Evolutionary conservation across 2,888 invertebrate genomes (phyloP), one percentile per base, ranked within the genome.

Genomic region (Eurytoma californica): DNA sequence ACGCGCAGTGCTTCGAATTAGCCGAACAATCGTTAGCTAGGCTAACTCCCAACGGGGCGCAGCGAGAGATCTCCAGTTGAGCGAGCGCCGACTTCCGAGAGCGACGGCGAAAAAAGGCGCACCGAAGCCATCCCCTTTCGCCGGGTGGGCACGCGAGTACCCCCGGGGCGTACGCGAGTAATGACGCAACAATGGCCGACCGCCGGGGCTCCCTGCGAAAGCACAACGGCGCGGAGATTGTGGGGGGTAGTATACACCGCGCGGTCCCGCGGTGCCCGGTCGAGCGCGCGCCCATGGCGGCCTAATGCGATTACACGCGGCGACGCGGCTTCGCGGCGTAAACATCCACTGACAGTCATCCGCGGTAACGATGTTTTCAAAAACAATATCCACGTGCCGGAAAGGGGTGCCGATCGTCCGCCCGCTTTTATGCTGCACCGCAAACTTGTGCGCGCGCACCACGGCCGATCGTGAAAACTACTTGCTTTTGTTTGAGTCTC

Each of bases 301-400:
- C 83, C 84, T 88, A 87, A 88, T 86, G 86, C 86, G 87, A 88
- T 88, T 88, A 88, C 87, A 85, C 84, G 83, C 84, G 82, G 80
- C 81, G 81, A 83, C 83, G 80, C 82, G 77, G 76, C 81, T 68
- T 74, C 68, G 80, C 82, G 80, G 84, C 81, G 74, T 82, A 83
- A 82, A 85, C 84, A 65, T 83, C 86, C 85, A 84, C 87, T 86
- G 88, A 88, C 88, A 88, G 87, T 89, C 88, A 89, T 86, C 86
- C 87, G 84, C 84, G 86, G 87, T 89, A 89, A 89, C 88, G 89
- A 89, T 89, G 89, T 89, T 88, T 89, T 89, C 86, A 88, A 87
- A 89, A 88, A 90, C 88, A 90, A 90, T 89, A 89, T 86, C 84
- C 85, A 86, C 86, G 87, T 86, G 86, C 53, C 47, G 24, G 60